These are phyloP conservation scores for Myotis vivesi DNA, from an alignment of 2,797 vertebrate species.

Conservation along the genomic window DNA sequence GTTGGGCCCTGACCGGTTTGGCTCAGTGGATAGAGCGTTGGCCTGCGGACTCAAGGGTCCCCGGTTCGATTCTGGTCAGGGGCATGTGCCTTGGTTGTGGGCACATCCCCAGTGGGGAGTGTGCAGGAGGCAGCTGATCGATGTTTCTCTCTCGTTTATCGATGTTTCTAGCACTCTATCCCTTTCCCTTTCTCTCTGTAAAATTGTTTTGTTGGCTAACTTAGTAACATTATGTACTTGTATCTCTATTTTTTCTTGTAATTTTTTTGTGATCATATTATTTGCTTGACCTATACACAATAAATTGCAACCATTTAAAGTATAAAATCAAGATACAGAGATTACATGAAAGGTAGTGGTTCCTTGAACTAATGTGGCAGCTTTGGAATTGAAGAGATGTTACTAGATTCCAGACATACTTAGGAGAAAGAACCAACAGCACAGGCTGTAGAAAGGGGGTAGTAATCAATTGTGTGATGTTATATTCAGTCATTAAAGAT, in stretches of 20 bases:
- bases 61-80: too few species aligned
- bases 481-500: neutral
- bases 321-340: neutral
- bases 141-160: too few species aligned
- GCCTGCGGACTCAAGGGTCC: too few species aligned
- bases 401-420: neutral
- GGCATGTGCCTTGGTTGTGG: too few species aligned
- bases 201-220: neutral
- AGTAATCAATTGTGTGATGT: neutral
- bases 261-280: neutral
- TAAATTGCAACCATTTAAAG: neutral
- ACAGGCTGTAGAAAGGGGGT: neutral
- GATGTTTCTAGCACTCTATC: too few species aligned
- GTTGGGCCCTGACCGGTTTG: neutral
- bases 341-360: neutral
- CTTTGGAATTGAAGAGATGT: neutral
- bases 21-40: rapidly evolving
- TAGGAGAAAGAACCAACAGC: neutral
- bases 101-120: too few species aligned
- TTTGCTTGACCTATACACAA: neutral
- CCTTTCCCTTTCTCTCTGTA: neutral
- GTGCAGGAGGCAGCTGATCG: too few species aligned
- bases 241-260: neutral
- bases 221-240: neutral
- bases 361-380: neutral